Percentiles rank a stretch among this genome's conserved stretches.
These are phyloP conservation scores for Ispidina lecontei DNA, from an alignment of 2,797 vertebrate genomes.

Conservation along the genomic window DNA sequence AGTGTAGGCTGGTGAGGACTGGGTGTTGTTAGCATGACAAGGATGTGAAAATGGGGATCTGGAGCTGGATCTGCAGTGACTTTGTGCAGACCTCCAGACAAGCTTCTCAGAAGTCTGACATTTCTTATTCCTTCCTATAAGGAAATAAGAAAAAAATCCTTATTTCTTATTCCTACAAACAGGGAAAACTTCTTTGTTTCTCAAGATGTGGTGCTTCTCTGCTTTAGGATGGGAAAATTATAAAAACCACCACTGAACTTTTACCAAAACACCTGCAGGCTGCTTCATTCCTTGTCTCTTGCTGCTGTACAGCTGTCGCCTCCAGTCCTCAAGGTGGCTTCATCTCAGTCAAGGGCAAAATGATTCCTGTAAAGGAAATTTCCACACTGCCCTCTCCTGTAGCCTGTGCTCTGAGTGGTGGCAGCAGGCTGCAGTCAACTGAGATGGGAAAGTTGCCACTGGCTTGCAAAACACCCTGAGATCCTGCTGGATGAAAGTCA, in stretches of 20 bases:
- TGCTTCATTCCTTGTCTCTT: not conserved
- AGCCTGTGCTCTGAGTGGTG: not conserved
- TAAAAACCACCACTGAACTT: not conserved
- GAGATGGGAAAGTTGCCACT: slow-evolving; percentile 24
- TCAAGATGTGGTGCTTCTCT: accelerated
- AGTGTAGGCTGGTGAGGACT: not conserved
- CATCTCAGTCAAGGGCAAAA: slow-evolving; percentile 35
- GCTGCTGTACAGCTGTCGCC: not conserved
- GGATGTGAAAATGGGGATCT: not conserved
- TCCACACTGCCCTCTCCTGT: slow-evolving; percentile 2
- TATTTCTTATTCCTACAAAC: not conserved
- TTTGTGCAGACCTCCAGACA: not conserved
- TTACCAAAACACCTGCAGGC: not conserved
- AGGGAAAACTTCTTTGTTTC: not conserved
- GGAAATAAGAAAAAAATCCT: too few species aligned
- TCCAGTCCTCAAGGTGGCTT: slow-evolving; percentile 27
- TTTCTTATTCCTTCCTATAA: not conserved
- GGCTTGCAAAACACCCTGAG: not conserved
- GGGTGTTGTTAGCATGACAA: not conserved
- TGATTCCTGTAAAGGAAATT: slow-evolving; percentile 58
- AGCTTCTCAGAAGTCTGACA: not conserved
- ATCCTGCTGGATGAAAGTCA: not conserved
- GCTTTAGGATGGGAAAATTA: not conserved
- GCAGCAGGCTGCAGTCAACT: slow-evolving; percentile 18
- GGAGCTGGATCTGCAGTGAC: not conserved